Evolutionary conservation across 1,140 invertebrate genomes (phyloP).

Genomic region (Leptopilina boulardi): DNA sequence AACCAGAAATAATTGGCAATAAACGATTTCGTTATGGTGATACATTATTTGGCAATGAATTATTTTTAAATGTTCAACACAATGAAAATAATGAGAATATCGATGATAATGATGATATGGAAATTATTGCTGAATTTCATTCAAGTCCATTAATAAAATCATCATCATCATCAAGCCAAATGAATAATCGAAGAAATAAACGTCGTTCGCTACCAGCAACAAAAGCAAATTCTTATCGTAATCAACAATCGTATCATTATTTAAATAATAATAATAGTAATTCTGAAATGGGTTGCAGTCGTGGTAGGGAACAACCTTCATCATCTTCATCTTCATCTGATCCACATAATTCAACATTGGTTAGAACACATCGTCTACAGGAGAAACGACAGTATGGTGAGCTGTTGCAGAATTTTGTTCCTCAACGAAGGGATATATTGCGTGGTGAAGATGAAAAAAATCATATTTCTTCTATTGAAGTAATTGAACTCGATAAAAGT

Average conservation of each 20-base stretch:
- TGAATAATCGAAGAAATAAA: constrained; percentile 17
- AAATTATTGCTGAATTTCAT: constrained; percentile 46
- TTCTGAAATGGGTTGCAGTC: background rate
- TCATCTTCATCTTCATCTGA: background rate
- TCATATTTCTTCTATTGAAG: constrained; percentile 51
- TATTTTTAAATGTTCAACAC: background rate
- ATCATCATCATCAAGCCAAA: constrained; percentile 16
- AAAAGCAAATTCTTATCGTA: background rate
- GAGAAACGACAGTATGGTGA: constrained; percentile 67
- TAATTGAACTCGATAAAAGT: constrained; percentile 62
- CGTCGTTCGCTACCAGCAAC: background rate
- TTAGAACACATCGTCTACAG: constrained; percentile 54
- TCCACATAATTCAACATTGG: constrained; percentile 48
- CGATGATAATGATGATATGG: constrained; percentile 34
- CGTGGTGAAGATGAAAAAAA: constrained; percentile 45
- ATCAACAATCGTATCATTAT: background rate
- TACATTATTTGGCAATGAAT: background rate
- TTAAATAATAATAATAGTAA: background rate
- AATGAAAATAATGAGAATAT: constrained; percentile 25
- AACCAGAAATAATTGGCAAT: background rate
- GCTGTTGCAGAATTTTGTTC: constrained; percentile 63
- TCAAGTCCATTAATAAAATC: constrained; percentile 24
- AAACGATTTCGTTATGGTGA: constrained; percentile 15
- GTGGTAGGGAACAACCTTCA: constrained; percentile 26
- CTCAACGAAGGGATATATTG: constrained; percentile 50